Conservation (phyloP, 2,888 invertebrate species). For the Calephelis perditalis region DNA sequence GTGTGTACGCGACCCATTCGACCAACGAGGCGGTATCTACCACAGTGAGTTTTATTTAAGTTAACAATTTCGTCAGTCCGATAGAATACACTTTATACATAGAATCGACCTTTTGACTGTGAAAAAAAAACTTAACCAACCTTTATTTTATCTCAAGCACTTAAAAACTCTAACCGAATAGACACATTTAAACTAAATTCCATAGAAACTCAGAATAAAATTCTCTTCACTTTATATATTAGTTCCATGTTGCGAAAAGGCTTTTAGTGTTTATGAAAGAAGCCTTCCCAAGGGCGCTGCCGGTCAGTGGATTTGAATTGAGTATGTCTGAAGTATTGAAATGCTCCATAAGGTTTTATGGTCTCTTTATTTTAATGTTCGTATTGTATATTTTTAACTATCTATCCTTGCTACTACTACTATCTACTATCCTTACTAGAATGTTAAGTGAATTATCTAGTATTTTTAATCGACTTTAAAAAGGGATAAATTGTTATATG, state of each 20-base stretch:
- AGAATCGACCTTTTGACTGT: too few species aligned
- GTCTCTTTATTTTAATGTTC: conserved; percentile 8
- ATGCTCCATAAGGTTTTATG: not conserved
- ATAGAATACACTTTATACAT: too few species aligned
- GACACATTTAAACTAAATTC: not conserved
- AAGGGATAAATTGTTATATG: too few species aligned
- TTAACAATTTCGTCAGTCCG: too few species aligned
- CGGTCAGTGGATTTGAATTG: conserved; percentile 8
- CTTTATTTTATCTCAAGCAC: not conserved
- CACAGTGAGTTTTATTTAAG: too few species aligned
- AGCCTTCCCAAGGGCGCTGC: conserved; percentile 8
- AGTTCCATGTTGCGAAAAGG: conserved; percentile 7
- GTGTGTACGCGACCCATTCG: too few species aligned
- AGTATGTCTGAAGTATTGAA: not conserved
- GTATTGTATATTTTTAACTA: conserved; percentile 1
- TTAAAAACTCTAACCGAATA: not conserved
- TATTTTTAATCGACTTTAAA: too few species aligned
- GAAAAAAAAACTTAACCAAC: too few species aligned
- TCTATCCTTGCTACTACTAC: too few species aligned
- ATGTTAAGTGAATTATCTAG: too few species aligned
- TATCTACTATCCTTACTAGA: too few species aligned
- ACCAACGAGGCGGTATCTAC: too few species aligned
- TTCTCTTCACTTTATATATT: conserved; percentile 5
- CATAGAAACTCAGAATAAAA: not conserved
- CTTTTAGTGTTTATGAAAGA: conserved; percentile 12